phyloP scores from a whole-genome alignment of 2,797 vertebrate species.

The Huso huso region DNA sequence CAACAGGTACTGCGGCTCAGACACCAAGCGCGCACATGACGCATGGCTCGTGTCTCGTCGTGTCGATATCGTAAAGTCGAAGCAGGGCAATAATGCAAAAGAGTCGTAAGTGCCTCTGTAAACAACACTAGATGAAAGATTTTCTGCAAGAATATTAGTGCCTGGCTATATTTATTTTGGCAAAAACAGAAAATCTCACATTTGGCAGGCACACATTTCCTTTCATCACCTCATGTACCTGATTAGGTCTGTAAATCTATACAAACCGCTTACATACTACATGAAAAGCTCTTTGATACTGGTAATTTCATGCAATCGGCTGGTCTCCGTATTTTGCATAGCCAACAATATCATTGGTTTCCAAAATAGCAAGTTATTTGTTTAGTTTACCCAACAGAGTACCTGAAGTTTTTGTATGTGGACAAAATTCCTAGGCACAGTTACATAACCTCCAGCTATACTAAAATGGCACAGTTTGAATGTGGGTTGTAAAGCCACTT shows the following conservation, averaged over 20 bases:
- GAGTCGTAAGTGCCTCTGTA: slow-evolving; percentile 11
- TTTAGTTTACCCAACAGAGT: slow-evolving; percentile 25
- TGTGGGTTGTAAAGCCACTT: slow-evolving; percentile 38
- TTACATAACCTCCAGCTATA: slow-evolving; percentile 43
- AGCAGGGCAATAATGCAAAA: too few relatives aligned
- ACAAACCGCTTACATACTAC: slow-evolving; percentile 2
- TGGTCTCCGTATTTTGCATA: slow-evolving; percentile 1
- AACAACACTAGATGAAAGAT: slow-evolving; percentile 39
- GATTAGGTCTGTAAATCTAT: slow-evolving; percentile 7
- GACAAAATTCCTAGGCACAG: slow-evolving; percentile 24
- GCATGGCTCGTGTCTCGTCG: too few relatives aligned
- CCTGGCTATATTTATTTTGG: slow-evolving; percentile 11
- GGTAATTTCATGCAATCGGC: slow-evolving; percentile 14
- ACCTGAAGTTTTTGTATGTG: slow-evolving; percentile 19
- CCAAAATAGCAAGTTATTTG: slow-evolving; percentile 22
- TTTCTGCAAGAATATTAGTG: slow-evolving; percentile 12
- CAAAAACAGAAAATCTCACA: slow-evolving; percentile 40
- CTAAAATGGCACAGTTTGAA: slow-evolving; percentile 24
- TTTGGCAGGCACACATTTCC: slow-evolving; percentile 37
- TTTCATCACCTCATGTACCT: slow-evolving; percentile 34
- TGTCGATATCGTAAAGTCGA: too few relatives aligned
- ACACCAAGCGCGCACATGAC: too few relatives aligned
- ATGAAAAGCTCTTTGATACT: slow-evolving; percentile 16
- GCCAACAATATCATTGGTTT: slow-evolving; percentile 20
- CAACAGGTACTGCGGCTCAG: too few relatives aligned